phyloP scores from a whole-genome alignment of 2,797 vertebrate species.

The Tenualosa ilisha region DNA sequence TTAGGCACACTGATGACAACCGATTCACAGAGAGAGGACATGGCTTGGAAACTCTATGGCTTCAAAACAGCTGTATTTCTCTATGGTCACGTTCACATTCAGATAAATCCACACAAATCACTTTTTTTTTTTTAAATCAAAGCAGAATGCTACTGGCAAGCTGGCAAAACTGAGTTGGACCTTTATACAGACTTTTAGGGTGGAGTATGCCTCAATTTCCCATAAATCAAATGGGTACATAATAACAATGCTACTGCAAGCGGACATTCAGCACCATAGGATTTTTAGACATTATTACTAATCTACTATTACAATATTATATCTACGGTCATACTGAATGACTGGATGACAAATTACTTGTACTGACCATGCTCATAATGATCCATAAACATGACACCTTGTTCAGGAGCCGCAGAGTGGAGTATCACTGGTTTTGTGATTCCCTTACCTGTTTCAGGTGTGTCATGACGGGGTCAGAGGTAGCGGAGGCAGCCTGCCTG shows the following conservation, averaged over 20 bases:
- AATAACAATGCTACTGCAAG: not conserved
- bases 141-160: not conserved
- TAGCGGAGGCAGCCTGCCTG: constrained; percentile 80
- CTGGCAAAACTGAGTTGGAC: not conserved
- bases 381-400: not conserved
- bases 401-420: not conserved
- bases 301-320: not conserved
- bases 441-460: constrained; percentile 89
- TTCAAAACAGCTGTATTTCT: not conserved
- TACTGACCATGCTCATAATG: not conserved
- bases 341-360: not conserved
- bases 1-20: not conserved
- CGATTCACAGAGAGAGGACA: not conserved
- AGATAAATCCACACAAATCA: not conserved
- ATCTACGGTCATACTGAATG: not conserved
- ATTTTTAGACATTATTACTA: not conserved
- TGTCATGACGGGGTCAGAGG: constrained; percentile 81
- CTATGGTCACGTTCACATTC: not conserved
- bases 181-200: not conserved
- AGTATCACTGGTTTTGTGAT: not conserved
- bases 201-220: not conserved
- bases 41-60: not conserved
- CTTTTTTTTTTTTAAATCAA: not conserved
- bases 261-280: not conserved
- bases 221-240: not conserved